phyloP scores from a whole-genome alignment of 1,140 invertebrate species.

The Drosophila gunungcola region DNA sequence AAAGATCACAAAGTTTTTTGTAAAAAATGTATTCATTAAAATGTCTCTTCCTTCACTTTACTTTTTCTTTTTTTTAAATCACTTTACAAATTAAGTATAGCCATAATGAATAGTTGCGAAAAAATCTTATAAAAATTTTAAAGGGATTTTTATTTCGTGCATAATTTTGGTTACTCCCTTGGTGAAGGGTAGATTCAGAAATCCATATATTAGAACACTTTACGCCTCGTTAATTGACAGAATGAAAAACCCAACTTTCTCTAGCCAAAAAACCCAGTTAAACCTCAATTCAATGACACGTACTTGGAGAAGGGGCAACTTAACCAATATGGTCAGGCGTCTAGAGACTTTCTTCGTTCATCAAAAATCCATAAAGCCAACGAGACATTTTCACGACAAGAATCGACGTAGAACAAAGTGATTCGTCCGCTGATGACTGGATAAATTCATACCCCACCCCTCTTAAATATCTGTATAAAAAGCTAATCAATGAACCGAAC shows the following conservation, averaged over 20 bases:
- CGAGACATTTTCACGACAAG: constrained; percentile 65
- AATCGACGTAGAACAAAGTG: constrained; percentile 58
- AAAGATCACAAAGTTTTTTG: too few relatives aligned
- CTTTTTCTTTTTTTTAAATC: too few relatives aligned
- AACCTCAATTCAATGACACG: constrained; percentile 53
- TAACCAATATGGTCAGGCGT: constrained; percentile 64
- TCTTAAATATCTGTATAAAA: constrained; percentile 16
- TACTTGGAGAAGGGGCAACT: constrained; percentile 28
- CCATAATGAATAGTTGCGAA: too few relatives aligned
- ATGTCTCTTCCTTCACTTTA: too few relatives aligned
- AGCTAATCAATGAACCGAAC: constrained; percentile 39
- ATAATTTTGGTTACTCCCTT: too few relatives aligned
- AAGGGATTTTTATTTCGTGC: too few relatives aligned
- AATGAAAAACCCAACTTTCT: constrained; percentile 54
- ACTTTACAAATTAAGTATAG: too few relatives aligned
- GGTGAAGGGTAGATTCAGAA: background rate
- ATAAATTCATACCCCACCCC: background rate
- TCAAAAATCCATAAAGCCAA: constrained; percentile 69
- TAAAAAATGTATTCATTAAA: too few relatives aligned
- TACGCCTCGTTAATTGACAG: constrained; percentile 16
- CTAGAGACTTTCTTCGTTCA: constrained; percentile 64
- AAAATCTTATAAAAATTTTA: too few relatives aligned
- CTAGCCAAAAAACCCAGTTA: constrained; percentile 68
- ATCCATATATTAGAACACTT: constrained; percentile 21
- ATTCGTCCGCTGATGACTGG: constrained; percentile 5